Evolutionary conservation across 1,140 invertebrate genomes (phyloP).

Genomic region (Portunus trituberculatus): DNA sequence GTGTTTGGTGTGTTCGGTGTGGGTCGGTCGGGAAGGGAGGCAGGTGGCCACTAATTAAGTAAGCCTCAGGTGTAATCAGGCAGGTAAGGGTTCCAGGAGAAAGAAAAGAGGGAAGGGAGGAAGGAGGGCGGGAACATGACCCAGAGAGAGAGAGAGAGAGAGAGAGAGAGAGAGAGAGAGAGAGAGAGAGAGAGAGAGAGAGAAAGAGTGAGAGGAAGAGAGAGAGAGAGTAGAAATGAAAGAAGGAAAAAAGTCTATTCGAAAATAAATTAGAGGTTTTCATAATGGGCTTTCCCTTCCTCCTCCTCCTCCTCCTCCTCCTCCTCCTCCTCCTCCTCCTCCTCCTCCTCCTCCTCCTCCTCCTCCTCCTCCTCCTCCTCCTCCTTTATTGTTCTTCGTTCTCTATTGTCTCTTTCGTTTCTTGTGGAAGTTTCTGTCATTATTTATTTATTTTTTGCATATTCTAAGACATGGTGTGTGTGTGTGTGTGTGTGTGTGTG

Average conservation of each 20-base stretch:
- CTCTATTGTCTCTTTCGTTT: background rate
- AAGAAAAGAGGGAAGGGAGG: background rate
- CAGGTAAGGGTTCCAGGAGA: background rate
- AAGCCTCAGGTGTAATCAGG: conserved; percentile 8
- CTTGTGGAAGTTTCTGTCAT: background rate
- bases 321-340: background rate
- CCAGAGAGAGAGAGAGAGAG: background rate
- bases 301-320: conserved; percentile 1
- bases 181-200: background rate
- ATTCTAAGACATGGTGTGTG: background rate
- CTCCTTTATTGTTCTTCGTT: background rate
- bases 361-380: background rate
- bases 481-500: conserved; percentile 40
- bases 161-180: background rate
- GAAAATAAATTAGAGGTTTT: background rate
- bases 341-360: background rate
- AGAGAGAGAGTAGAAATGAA: background rate
- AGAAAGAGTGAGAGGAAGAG: background rate
- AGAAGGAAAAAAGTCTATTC: background rate
- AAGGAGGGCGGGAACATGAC: background rate
- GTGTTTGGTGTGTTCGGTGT: too few species aligned
- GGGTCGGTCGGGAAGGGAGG: too few species aligned
- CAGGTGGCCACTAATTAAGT: background rate
- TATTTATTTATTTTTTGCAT: background rate
- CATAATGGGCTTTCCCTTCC: background rate